These are phyloP conservation scores for Brachypodius melanocephalos DNA, from an alignment of 2,113 vertebrate species.

Conservation along the genomic window DNA sequence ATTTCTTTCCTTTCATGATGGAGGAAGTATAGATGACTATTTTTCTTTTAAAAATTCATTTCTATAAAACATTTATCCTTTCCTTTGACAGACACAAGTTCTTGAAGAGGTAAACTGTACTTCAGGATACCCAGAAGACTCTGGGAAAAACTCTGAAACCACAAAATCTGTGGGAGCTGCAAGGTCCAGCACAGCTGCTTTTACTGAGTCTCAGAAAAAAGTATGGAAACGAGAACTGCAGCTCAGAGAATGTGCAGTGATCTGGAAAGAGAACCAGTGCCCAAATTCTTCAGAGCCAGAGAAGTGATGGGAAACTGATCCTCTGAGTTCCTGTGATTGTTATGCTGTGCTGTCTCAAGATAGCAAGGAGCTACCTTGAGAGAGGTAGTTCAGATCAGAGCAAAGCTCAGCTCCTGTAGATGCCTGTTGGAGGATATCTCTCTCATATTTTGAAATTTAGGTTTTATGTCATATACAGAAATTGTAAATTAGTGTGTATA, in stretches of 20 bases:
- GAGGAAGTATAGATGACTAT: neutral
- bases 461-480: neutral
- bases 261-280: neutral
- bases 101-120: neutral
- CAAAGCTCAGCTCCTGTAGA: neutral
- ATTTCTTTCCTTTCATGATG: neutral
- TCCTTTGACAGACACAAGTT: neutral
- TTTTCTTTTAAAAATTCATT: neutral
- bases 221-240: neutral
- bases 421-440: neutral
- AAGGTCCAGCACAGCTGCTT: neutral
- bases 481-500: neutral
- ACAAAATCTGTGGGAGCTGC: neutral
- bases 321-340: neutral
- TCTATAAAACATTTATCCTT: neutral
- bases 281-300: neutral
- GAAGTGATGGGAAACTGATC: neutral
- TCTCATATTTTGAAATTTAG: neutral
- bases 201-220: neutral
- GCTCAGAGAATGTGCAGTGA: neutral
- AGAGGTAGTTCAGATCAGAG: neutral
- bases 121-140: neutral
- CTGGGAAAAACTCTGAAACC: neutral
- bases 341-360: neutral
- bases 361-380: neutral